Conservation (phyloP, 2,888 invertebrate species). For the Leucoptera coffeella region DNA sequence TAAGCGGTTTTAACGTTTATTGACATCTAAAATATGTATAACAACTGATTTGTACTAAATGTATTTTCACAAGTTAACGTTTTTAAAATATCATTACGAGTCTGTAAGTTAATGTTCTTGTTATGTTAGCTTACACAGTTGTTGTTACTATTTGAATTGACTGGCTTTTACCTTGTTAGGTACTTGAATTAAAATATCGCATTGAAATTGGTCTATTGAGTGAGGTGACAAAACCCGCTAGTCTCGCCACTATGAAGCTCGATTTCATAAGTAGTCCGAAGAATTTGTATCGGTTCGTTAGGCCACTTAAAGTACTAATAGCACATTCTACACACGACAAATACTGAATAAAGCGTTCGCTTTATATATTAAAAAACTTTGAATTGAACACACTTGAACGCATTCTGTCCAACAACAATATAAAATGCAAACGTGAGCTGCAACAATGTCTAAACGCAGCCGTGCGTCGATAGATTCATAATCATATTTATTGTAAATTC, state of each 20-base stretch:
- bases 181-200: no score
- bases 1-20: slow-evolving; percentile 39
- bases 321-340: slow-evolving; percentile 3
- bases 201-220: no score
- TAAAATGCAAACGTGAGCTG: no score
- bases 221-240: no score
- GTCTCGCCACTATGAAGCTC: no score
- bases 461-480: background rate
- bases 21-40: slow-evolving; percentile 45
- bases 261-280: slow-evolving; percentile 1
- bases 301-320: slow-evolving; percentile 2
- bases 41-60: slow-evolving; percentile 48
- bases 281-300: slow-evolving; percentile 1
- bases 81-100: slow-evolving; percentile 40
- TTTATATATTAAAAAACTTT: no score
- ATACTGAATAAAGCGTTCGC: no score
- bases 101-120: slow-evolving; percentile 27
- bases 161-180: no score
- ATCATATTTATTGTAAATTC: background rate
- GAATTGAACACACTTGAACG: slow-evolving; percentile 17
- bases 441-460: background rate
- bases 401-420: no score
- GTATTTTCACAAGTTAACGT: slow-evolving; percentile 44
- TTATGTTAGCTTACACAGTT: slow-evolving; percentile 18
- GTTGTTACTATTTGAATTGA: slow-evolving; percentile 33